Evolutionary conservation across 2,888 invertebrate species (phyloP).

Genomic region (Melanophora roralis): DNA sequence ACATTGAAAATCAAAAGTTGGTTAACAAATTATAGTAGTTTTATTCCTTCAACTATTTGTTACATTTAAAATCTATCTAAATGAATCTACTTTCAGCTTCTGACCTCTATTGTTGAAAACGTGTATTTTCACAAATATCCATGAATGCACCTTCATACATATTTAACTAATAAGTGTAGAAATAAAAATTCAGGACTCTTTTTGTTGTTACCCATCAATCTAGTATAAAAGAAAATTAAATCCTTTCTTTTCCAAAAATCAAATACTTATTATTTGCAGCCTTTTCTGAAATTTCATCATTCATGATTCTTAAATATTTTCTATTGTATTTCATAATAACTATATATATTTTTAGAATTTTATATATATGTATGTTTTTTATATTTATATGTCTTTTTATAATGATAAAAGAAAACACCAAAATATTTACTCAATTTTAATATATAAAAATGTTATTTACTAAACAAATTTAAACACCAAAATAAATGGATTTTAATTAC

Average conservation of each 20-base stretch:
- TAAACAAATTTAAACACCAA: constrained; percentile 44
- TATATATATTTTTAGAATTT: constrained; percentile 36
- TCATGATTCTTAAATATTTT: neutral
- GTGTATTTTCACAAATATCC: neutral
- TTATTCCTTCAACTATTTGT: neutral
- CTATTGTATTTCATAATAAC: neutral
- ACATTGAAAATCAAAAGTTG: constrained; percentile 49
- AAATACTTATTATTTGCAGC: no score
- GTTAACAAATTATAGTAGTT: constrained; percentile 17
- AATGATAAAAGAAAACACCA: constrained; percentile 13
- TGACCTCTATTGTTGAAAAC: neutral
- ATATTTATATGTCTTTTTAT: constrained; percentile 32
- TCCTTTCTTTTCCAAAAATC: no score
- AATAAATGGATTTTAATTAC: neutral
- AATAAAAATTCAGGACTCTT: neutral
- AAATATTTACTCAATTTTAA: constrained; percentile 29
- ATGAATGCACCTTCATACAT: neutral
- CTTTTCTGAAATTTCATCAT: neutral
- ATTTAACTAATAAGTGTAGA: neutral
- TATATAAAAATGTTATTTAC: constrained; percentile 34
- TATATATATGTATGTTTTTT: constrained; percentile 27
- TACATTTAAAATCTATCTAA: neutral
- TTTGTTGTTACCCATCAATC: neutral
- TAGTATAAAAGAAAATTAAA: neutral
- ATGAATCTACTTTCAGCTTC: neutral